A percentile compares a stretch with the other conserved stretches of the same genome.
These are phyloP conservation scores for Enteromius anoplus DNA, from an alignment of 2,797 vertebrate species.

Conservation along the genomic window DNA sequence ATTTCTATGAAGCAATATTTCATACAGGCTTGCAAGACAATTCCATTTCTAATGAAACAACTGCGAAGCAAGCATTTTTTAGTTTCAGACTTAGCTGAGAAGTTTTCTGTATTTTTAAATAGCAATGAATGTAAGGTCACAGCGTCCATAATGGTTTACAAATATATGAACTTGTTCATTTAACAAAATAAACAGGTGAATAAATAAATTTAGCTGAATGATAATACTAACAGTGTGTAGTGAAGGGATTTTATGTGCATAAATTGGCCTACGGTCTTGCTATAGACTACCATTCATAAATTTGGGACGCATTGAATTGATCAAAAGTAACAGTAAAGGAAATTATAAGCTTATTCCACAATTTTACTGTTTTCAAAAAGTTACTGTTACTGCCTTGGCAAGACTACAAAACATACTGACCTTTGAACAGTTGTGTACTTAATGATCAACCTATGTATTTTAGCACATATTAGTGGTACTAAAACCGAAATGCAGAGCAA, in stretches of 20 bases:
- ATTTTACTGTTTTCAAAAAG: neutral
- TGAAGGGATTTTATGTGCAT: neutral
- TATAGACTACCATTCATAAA: no score
- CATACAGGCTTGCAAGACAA: neutral
- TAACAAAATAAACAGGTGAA: neutral
- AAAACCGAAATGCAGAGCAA: neutral
- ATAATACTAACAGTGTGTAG: neutral
- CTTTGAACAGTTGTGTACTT: neutral
- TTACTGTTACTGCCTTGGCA: neutral
- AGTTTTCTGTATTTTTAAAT: conserved; percentile 2
- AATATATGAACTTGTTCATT: neutral
- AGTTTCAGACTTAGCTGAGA: neutral
- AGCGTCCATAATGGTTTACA: neutral
- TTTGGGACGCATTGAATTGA: neutral
- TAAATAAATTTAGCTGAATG: neutral
- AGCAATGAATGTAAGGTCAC: neutral
- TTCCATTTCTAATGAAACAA: conserved; percentile 3
- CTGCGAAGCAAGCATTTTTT: neutral
- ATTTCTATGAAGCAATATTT: neutral
- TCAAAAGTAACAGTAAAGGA: neutral
- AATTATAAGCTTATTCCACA: neutral
- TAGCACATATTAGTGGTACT: neutral
- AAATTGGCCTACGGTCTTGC: neutral
- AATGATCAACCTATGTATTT: neutral
- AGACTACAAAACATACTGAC: neutral